phyloP scores from a whole-genome alignment of 2,797 vertebrate species.

The Miichthys miiuy region DNA sequence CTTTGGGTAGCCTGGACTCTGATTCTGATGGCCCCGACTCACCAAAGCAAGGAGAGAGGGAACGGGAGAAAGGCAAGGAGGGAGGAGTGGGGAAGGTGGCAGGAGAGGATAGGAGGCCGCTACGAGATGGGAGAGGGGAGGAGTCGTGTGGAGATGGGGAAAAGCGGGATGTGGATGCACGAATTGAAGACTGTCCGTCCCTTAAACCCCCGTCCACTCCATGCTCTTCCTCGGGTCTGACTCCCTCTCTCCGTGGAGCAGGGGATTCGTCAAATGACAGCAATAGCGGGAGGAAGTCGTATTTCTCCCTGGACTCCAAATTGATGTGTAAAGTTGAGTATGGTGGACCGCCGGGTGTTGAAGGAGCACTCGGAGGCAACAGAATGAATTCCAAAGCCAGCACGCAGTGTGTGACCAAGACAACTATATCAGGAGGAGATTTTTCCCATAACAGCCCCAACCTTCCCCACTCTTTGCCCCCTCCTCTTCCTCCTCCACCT shows the following conservation, averaged over 20 bases:
- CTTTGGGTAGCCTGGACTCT: constrained; percentile 95
- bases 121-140: constrained; percentile 79
- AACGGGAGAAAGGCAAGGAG: constrained; percentile 83
- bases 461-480: constrained; percentile 77
- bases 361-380: constrained; percentile 73
- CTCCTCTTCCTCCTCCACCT: constrained; percentile 87
- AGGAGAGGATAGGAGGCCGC: constrained; percentile 79
- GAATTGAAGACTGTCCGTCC: constrained; percentile 80
- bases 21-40: constrained; percentile 92
- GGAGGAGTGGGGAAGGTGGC: constrained; percentile 75
- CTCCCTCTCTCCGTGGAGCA: constrained; percentile 79
- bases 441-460: constrained; percentile 83
- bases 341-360: constrained; percentile 63
- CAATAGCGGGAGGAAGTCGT: constrained; percentile 83
- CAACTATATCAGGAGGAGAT: constrained; percentile 80
- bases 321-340: constrained; percentile 86
- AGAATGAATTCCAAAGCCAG: constrained; percentile 84
- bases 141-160: constrained; percentile 81
- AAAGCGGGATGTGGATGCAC: constrained; percentile 80
- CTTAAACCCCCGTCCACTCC: constrained; percentile 83
- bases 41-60: constrained; percentile 85
- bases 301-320: constrained; percentile 87
- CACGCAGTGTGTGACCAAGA: constrained; percentile 83
- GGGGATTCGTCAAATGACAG: constrained; percentile 81
- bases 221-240: constrained; percentile 76